These are phyloP conservation scores for Mesoligia furuncula DNA, from an alignment of 2,888 invertebrate species.

Conservation along the genomic window DNA sequence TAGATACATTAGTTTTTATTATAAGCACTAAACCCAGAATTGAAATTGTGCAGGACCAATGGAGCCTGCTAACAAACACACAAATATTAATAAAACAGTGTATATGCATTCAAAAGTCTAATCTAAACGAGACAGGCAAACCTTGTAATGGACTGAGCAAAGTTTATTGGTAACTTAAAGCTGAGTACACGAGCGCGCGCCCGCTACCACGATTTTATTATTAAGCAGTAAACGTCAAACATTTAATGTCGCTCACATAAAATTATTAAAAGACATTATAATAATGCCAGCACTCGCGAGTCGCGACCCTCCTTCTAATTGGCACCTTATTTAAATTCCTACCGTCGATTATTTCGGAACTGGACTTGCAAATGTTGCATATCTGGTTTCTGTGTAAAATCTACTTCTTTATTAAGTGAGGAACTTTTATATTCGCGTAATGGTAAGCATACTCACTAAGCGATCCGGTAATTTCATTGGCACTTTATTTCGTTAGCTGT, in stretches of 20 bases:
- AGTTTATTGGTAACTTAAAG: constrained; percentile 61
- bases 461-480: constrained; percentile 80
- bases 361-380: constrained; percentile 77
- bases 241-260: constrained; percentile 78
- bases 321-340: constrained; percentile 87
- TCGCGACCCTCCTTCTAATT: constrained; percentile 82
- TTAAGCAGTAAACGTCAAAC: constrained; percentile 79
- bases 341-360: constrained; percentile 83
- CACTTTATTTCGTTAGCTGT: constrained; percentile 79
- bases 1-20: constrained; percentile 52
- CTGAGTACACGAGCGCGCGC: constrained; percentile 45
- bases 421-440: constrained; percentile 82
- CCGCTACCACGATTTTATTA: constrained; percentile 74
- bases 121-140: constrained; percentile 60
- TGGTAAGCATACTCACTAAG: constrained; percentile 82
- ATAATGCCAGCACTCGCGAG: constrained; percentile 76
- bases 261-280: constrained; percentile 80
- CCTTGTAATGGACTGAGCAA: constrained; percentile 45
- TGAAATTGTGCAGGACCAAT: constrained; percentile 13
- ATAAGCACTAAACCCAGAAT: constrained; percentile 22
- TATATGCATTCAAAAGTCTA: constrained; percentile 40
- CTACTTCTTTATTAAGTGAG: constrained; percentile 85
- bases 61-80: constrained; percentile 9
- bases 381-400: constrained; percentile 83
- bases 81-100: constrained; percentile 27